Evolutionary conservation across 2,113 vertebrate species (phyloP), one percentile per base, ranked within the genome.

Genomic region (Xenus cinereus): DNA sequence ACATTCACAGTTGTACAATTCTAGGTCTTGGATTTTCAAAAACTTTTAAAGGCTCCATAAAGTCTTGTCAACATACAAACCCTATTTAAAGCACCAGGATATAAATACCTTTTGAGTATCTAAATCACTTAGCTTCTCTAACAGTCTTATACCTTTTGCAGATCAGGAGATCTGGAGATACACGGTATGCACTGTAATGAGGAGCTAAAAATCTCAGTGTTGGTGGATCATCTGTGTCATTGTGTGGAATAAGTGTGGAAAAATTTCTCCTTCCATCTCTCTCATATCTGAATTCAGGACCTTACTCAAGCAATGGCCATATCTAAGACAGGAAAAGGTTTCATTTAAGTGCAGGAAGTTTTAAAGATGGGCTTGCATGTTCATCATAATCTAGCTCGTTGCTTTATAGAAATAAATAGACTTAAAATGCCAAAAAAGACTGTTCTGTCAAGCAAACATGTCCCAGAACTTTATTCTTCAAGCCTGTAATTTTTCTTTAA

Each of bases 351-450:
- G 28, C 35, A 39, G 11, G 48, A 80, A 59, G 17, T 48, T 81
- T 78, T 66, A 23, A 2, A 53, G 45, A 23, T n/a, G 2, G 62
- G 9, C 4, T 88, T 8, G 0, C 1, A 10, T 6, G 8, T 14
- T 57, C 69, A 33, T 7, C 1, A 30, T 12, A 41, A 41, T 41
- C 41, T 41, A 41, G 41, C 41, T 41, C 12, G 41, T 23, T 45
- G 0, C 1, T 43, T 37, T 59, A 41, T 4, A 51, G 14, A 90
- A 93, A 72, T 27, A 54, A 35, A n/a, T 39, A 27, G 1, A 51
- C 4, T 45, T 67, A n/a, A 54, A 87, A 50, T n/a, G 9, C 1
- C 2, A 39, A 18, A 80, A 57, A 83, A 26, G 3, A 3, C 26
- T 43, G 0, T 43, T 60, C 2, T 13, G 7, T 51, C 33, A 72